These are phyloP conservation scores for Kuschelorhynchus macadamiae DNA, from an alignment of 2,888 invertebrate genomes.

Conservation along the genomic window DNA sequence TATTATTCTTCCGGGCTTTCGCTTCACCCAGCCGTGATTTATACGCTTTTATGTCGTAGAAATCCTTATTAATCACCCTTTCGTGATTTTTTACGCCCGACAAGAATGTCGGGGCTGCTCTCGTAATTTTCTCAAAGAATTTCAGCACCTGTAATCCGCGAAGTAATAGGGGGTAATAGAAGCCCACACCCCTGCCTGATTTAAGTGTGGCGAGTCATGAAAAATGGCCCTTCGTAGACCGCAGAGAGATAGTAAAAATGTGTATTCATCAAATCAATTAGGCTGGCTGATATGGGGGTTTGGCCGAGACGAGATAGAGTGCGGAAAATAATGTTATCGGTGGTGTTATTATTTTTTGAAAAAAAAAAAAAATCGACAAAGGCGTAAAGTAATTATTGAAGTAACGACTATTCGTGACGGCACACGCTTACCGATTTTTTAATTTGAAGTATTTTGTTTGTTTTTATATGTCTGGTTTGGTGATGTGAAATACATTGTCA, in stretches of 20 bases:
- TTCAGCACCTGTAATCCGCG: slow-evolving; percentile 31
- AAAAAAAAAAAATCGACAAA: too few species aligned
- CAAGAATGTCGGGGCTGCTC: slow-evolving; percentile 21
- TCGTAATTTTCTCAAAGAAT: slow-evolving; percentile 32
- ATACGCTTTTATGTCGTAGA: too few species aligned
- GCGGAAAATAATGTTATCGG: slow-evolving; percentile 14
- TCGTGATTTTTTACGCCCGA: slow-evolving; percentile 30
- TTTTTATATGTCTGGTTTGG: too few species aligned
- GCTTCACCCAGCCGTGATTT: too few species aligned
- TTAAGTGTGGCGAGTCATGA: slow-evolving; percentile 43
- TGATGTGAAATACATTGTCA: too few species aligned
- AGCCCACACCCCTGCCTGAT: slow-evolving; percentile 39
- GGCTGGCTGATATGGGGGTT: slow-evolving; percentile 41
- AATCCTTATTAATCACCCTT: background rate
- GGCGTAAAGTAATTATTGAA: too few species aligned
- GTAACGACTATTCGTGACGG: too few species aligned
- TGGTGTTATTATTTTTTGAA: slow-evolving; percentile 30
- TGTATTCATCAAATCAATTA: slow-evolving; percentile 46
- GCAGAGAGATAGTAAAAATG: slow-evolving; percentile 30
- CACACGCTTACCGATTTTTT: too few species aligned
- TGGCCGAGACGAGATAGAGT: slow-evolving; percentile 28
- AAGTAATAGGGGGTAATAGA: slow-evolving; percentile 36
- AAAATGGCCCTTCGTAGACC: slow-evolving; percentile 36
- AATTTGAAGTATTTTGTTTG: too few species aligned
- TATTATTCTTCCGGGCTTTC: too few species aligned